These are phyloP conservation scores for Melozone crissalis DNA, from an alignment of 2,113 vertebrate genomes.

Conservation along the genomic window DNA sequence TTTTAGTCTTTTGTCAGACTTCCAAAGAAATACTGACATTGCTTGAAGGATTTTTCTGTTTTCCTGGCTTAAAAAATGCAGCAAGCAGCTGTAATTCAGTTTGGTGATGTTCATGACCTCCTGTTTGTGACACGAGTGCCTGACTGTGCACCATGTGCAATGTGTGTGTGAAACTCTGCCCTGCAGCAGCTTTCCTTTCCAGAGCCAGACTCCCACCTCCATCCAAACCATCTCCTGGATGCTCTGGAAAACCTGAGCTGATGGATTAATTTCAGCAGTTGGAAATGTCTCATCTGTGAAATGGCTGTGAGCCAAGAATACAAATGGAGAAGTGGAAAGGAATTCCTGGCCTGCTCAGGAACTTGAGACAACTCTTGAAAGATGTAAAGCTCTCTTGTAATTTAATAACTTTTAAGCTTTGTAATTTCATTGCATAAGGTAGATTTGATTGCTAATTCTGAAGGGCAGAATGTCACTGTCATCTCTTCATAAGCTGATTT, in stretches of 20 bases:
- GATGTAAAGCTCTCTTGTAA: neutral
- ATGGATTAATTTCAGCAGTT: constrained; percentile 24
- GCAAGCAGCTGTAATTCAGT: neutral
- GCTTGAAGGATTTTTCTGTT: neutral
- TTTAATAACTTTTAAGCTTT: neutral
- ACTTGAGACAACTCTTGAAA: neutral
- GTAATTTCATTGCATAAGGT: neutral
- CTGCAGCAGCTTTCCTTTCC: neutral
- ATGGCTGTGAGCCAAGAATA: neutral
- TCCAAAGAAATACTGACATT: neutral
- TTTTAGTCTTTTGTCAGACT: neutral
- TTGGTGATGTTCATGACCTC: neutral
- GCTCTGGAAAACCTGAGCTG: constrained; percentile 10
- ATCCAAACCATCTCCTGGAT: neutral
- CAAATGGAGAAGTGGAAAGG: neutral
- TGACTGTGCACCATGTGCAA: neutral
- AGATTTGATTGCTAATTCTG: neutral
- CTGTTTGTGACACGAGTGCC: neutral
- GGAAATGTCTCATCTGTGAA: constrained; percentile 27
- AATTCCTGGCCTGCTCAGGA: constrained; percentile 3
- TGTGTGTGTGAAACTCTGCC: neutral
- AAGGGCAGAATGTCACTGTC: neutral
- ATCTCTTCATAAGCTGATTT: neutral
- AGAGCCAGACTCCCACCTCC: neutral
- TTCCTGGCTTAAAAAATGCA: neutral